Evolutionary conservation across 2,888 invertebrate species (phyloP), one percentile per base, ranked within the genome.

Genomic region (Cosmia trapezina): DNA sequence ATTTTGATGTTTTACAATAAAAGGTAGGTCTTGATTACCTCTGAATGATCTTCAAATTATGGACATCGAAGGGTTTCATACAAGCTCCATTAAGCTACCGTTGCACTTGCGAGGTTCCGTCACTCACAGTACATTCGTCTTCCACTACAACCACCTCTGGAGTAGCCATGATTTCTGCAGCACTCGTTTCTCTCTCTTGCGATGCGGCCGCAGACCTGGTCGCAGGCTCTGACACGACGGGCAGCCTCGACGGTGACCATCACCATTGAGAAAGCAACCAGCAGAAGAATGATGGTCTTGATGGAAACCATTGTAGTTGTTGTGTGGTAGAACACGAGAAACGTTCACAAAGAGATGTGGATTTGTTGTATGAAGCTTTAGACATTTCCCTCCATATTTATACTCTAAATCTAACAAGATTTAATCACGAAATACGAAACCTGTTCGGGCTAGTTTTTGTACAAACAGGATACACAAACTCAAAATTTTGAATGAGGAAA

Each of bases 251-350:
- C 45, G 43, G 61, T 56, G 12, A 79, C 75, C 79, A 7, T 17
- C 59, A 74, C 73, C 79, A 79, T 79, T 12, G 73, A 72, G 45
- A 72, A 79, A 45, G 73, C 75, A 43, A 75, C 9, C 60, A 75
- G 75, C 61, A 72, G 37, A 37, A 75, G 72, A 12, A 75, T 12
- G 45, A 75, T 72, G 45, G 75, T 79, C 61, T 75, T 75, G n/a
- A 57, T 45, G 0, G 72, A 61, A 12, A 73, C 73, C 80, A 76
- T 74, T 80, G n/a, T 41, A 19, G 5, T 59, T 57, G 33, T 37
- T 17, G 51, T 33, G n/a, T 63, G 5, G 62, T 49, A n/a, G 51
- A 33, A 51, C 51, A 63, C n/a, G 14, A 63, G 51, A 33, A n/a
- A 63, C n/a, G 62, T 63, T 33, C 2, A 19, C n/a, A 33, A 33